Conservation (phyloP, 2,113 vertebrate genomes). For the Takifugu flavidus region DNA sequence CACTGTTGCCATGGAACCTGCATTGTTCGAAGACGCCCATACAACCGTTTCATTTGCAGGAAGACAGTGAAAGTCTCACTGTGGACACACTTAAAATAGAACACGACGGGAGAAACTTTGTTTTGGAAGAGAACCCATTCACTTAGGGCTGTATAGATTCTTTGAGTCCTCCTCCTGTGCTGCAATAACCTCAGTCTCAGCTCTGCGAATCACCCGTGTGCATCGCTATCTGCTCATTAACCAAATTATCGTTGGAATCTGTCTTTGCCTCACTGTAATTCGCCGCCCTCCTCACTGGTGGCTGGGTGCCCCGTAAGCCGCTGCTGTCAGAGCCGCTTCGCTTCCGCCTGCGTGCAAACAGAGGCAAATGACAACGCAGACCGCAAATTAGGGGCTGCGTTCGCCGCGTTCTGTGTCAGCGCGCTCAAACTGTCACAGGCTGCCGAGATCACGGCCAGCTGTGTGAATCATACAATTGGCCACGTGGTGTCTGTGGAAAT, state of each 20-base stretch:
- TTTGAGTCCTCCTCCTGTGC: not conserved
- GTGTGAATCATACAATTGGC: slow-evolving; percentile 30
- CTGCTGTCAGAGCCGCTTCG: slow-evolving; percentile 20
- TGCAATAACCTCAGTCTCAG: slow-evolving; percentile 10
- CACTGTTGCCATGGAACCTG: slow-evolving; percentile 49
- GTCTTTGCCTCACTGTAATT: slow-evolving; percentile 19
- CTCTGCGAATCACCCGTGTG: slow-evolving; percentile 10
- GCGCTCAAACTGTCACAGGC: slow-evolving; percentile 25
- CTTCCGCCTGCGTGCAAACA: not conserved
- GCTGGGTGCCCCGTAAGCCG: slow-evolving; percentile 17
- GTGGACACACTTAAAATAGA: no score
- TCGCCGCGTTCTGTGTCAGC: slow-evolving; percentile 20
- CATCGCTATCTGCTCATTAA: slow-evolving; percentile 39
- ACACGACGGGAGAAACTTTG: slow-evolving; percentile 3
- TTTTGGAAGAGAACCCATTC: slow-evolving; percentile 2
- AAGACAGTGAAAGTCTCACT: not conserved
- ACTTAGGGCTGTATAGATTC: not conserved
- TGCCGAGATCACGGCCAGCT: slow-evolving; percentile 27
- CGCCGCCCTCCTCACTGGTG: slow-evolving; percentile 19
- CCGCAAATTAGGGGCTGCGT: slow-evolving; percentile 38
- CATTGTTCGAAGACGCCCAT: slow-evolving; percentile 9
- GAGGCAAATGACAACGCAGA: slow-evolving; percentile 2
- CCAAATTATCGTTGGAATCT: slow-evolving; percentile 28
- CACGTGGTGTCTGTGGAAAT: slow-evolving; percentile 6
- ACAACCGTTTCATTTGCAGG: slow-evolving; percentile 24